These are phyloP conservation scores for Lycaon pictus DNA, from an alignment of 2,113 vertebrate genomes.

Conservation along the genomic window DNA sequence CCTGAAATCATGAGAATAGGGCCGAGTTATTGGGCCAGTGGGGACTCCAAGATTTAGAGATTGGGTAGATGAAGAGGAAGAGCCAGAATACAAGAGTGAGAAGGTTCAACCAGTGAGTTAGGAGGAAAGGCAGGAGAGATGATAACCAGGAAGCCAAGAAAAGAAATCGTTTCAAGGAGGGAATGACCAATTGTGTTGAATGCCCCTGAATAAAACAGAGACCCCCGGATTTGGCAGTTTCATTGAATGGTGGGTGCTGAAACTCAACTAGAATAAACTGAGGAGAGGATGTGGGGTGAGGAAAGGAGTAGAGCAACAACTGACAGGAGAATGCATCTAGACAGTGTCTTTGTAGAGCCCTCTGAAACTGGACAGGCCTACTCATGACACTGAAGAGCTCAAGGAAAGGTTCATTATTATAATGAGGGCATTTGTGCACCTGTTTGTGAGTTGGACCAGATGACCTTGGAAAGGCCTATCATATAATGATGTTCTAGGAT, in stretches of 20 bases:
- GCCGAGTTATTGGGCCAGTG: not conserved
- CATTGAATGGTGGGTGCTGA: not conserved
- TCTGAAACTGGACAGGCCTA: not conserved
- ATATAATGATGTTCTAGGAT: not conserved
- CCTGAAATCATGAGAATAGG: not conserved
- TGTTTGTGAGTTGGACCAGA: not conserved
- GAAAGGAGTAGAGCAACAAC: not conserved
- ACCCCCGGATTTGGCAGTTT: not conserved
- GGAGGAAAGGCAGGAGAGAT: not conserved
- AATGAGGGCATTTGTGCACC: not conserved
- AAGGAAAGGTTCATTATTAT: not conserved
- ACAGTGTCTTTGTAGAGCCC: not conserved
- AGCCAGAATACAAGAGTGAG: not conserved
- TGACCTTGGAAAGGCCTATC: slow-evolving; percentile 40
- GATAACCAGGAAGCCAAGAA: not conserved
- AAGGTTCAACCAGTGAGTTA: not conserved
- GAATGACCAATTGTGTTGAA: not conserved
- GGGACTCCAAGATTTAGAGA: not conserved
- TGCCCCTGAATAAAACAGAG: not conserved
- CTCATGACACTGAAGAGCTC: not conserved
- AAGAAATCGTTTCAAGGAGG: not conserved
- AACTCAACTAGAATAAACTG: not conserved
- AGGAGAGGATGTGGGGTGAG: not conserved
- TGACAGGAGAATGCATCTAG: not conserved
- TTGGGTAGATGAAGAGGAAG: not conserved